phyloP scores from a whole-genome alignment of 2,113 vertebrate species.

The Hydropotes inermis region DNA sequence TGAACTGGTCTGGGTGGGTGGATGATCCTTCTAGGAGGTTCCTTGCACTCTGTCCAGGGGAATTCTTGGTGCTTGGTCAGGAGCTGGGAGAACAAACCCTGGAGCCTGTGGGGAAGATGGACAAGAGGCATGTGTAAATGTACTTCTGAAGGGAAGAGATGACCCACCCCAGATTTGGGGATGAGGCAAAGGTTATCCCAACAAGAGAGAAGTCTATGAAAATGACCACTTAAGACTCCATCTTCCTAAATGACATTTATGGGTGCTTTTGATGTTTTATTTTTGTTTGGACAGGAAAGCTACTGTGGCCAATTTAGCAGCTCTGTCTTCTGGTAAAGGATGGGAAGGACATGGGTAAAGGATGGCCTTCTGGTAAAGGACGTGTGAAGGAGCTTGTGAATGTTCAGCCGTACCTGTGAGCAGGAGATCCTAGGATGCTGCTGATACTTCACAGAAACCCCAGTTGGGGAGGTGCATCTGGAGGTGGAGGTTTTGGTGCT shows the following conservation, averaged over 20 bases:
- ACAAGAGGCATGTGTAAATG: neutral
- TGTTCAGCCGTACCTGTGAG: neutral
- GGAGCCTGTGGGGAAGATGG: neutral
- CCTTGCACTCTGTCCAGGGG: neutral
- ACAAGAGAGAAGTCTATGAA: conserved; percentile 4
- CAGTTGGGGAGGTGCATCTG: neutral
- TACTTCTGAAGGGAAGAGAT: neutral
- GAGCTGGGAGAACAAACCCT: neutral
- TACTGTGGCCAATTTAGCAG: neutral
- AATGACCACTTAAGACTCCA: neutral
- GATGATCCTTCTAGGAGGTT: neutral
- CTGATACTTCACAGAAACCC: neutral
- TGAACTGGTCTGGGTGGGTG: neutral
- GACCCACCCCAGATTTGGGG: neutral
- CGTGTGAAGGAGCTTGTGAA: neutral
- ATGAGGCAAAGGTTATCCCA: neutral
- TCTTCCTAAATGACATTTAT: neutral
- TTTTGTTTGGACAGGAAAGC: neutral
- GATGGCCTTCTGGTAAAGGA: neutral
- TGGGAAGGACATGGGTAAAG: neutral
- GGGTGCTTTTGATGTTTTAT: neutral
- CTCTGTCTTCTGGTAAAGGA: neutral
- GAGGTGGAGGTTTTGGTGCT: neutral
- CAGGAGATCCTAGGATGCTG: neutral
- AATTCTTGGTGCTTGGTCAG: neutral